Evolutionary conservation across 2,113 vertebrate species (phyloP).

Genomic region (Gallinago jamesoni): DNA sequence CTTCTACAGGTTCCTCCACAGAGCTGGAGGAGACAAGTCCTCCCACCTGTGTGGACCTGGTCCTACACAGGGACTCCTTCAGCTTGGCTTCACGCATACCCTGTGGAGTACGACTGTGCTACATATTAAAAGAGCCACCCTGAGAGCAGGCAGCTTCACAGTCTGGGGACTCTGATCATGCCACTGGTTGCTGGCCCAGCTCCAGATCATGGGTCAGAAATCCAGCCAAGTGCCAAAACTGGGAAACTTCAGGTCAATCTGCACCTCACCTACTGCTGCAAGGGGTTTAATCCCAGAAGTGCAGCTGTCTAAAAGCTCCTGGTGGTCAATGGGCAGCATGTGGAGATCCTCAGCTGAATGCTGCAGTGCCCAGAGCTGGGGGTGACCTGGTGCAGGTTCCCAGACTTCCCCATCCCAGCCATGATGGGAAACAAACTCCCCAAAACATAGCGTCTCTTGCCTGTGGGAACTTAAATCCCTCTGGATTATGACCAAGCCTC

Average conservation of each 20-base stretch:
- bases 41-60: background rate
- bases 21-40: background rate
- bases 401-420: fast-evolving
- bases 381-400: background rate
- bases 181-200: background rate
- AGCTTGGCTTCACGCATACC: background rate
- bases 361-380: background rate
- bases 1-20: background rate
- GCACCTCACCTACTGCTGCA: background rate
- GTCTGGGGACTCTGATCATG: background rate
- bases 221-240: background rate
- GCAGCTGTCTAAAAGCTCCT: background rate
- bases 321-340: background rate
- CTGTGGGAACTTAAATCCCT: background rate
- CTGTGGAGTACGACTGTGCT: background rate
- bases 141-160: background rate
- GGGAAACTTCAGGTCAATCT: fast-evolving
- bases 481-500: background rate
- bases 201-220: background rate
- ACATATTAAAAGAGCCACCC: fast-evolving
- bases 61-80: background rate
- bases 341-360: background rate
- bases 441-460: background rate
- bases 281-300: background rate
- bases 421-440: background rate